Conservation (phyloP, 2,888 invertebrate species). For the Tipula unca region DNA sequence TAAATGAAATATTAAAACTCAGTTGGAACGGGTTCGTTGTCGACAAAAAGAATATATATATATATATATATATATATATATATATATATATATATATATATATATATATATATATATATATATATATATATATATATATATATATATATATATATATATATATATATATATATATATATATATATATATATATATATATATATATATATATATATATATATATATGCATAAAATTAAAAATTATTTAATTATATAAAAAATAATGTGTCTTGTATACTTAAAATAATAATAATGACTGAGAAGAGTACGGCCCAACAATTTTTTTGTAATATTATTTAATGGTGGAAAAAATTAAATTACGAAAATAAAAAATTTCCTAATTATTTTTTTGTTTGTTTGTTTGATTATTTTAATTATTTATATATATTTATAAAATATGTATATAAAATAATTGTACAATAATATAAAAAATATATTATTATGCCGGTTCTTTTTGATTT, state of each 20-base stretch:
- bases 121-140: not conserved
- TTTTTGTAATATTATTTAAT: not conserved
- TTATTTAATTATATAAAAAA: not conserved
- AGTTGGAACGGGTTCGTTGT: not conserved
- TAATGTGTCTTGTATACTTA: not conserved
- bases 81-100: not conserved
- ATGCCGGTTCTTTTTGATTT: slow-evolving; percentile 14
- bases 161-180: not conserved
- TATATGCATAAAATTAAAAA: not conserved
- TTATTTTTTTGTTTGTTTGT: not conserved
- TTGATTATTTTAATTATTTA: not conserved
- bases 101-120: not conserved
- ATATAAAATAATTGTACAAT: not conserved
- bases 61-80: not conserved
- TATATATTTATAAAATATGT: no score
- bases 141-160: not conserved
- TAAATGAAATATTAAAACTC: not conserved
- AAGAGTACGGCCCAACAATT: slow-evolving; percentile 1
- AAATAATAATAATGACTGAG: not conserved
- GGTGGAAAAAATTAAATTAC: not conserved
- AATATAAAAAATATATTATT: slow-evolving; percentile 14
- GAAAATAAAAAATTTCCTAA: not conserved
- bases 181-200: not conserved
- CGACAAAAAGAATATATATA: not conserved
- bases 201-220: not conserved